These are phyloP conservation scores for Neosalanx taihuensis DNA, from an alignment of 2,797 vertebrate species.

Conservation along the genomic window DNA sequence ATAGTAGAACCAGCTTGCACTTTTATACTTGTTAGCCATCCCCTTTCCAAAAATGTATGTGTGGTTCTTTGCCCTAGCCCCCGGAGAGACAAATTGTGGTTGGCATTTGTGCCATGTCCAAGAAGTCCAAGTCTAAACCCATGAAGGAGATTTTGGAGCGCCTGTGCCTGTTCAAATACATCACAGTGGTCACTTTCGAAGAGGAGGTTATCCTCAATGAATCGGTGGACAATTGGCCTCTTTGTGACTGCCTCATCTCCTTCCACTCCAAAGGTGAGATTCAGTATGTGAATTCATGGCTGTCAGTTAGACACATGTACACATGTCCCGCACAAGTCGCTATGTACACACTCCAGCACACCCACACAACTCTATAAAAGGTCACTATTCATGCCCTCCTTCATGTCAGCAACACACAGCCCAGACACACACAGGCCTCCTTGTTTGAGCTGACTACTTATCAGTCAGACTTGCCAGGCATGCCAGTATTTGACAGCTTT, in stretches of 20 bases:
- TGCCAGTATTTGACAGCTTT: no score
- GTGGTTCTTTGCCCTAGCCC: constrained; percentile 62
- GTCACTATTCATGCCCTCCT: no score
- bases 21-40: neutral
- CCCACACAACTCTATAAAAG: neutral
- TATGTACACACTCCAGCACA: neutral
- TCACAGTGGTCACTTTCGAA: constrained; percentile 85
- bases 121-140: constrained; percentile 89
- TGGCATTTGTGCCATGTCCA: constrained; percentile 89
- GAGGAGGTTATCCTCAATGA: constrained; percentile 86
- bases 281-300: neutral
- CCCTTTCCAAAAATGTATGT: neutral
- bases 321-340: neutral
- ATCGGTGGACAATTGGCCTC: constrained; percentile 84
- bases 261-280: constrained; percentile 86
- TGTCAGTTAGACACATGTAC: neutral
- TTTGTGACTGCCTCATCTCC: constrained; percentile 88
- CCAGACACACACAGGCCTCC: constrained; percentile 1
- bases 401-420: neutral
- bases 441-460: constrained; percentile 5
- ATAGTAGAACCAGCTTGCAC: no score
- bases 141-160: constrained; percentile 90
- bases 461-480: neutral
- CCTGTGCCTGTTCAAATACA: constrained; percentile 87
- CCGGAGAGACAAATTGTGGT: constrained; percentile 87